Percentiles rank a stretch among this genome's conserved stretches.
Conservation (phyloP, 1,140 invertebrate species). For the Drosophila bocki region DNA sequence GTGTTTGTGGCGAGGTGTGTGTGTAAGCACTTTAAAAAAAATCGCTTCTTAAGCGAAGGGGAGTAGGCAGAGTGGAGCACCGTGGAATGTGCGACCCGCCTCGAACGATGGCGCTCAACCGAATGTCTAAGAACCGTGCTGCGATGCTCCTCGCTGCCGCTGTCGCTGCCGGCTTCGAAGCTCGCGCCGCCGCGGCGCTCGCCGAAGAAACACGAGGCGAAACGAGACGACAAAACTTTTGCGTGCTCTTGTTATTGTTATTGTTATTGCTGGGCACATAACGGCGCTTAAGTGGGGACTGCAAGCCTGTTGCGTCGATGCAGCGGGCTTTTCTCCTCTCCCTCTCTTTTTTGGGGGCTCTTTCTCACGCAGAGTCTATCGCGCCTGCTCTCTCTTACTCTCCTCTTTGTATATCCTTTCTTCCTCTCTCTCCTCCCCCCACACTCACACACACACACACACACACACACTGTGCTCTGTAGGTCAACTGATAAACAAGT, state of each 20-base stretch:
- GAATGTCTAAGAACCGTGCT: conserved; percentile 79
- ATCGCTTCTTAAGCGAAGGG: conserved; percentile 13
- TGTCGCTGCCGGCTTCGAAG: conserved; percentile 25
- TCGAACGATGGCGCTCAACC: conserved; percentile 82
- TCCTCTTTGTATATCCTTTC: not conserved
- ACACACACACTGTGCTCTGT: conserved; percentile 35
- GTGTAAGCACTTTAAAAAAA: conserved; percentile 37
- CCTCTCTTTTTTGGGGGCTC: not conserved
- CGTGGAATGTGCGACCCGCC: conserved; percentile 82
- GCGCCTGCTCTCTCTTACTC: conserved; percentile 51
- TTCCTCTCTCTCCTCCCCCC: not conserved
- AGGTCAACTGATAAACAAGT: conserved; percentile 76
- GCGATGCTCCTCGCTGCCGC: conserved; percentile 44
- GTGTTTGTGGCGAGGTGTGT: not conserved
- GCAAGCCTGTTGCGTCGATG: conserved; percentile 65
- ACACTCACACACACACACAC: not conserved
- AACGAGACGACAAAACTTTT: conserved; percentile 45
- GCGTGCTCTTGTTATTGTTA: conserved; percentile 44
- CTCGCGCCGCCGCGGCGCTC: conserved; percentile 11
- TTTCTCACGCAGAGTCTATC: conserved; percentile 35
- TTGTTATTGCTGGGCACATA: conserved; percentile 27
- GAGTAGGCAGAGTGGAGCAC: conserved; percentile 32
- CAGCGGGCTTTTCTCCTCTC: conserved; percentile 5
- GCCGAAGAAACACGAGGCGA: conserved; percentile 43
- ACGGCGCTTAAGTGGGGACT: conserved; percentile 52